phyloP scores from a whole-genome alignment of 1,140 invertebrate species.

The Olivierus martensii region DNA sequence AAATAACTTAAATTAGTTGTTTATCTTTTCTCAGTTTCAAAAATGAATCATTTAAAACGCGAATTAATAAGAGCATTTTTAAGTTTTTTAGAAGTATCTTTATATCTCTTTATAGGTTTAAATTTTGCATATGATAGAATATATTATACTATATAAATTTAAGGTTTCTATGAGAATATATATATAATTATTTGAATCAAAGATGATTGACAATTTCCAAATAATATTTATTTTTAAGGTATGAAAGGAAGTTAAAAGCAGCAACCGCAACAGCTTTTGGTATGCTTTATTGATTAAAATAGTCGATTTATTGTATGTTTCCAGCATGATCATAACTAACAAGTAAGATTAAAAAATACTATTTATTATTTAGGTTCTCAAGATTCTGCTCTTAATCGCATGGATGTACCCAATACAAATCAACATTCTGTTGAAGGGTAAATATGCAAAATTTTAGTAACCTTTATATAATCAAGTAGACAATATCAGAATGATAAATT shows the following conservation, averaged over 20 bases:
- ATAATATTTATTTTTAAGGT: conserved; percentile 32
- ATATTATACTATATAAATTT: too few relatives aligned
- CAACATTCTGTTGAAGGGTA: conserved; percentile 77
- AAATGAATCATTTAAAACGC: too few relatives aligned
- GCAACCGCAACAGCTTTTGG: conserved; percentile 85
- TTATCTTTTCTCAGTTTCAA: too few relatives aligned
- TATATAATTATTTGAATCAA: too few relatives aligned
- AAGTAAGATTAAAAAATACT: neutral
- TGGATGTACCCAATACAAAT: conserved; percentile 83
- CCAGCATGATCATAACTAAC: neutral
- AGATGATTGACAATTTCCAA: too few relatives aligned
- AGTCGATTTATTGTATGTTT: neutral
- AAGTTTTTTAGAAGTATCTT: too few relatives aligned
- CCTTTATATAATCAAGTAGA: neutral
- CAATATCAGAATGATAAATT: neutral
- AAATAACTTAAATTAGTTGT: too few relatives aligned
- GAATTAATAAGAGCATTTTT: too few relatives aligned
- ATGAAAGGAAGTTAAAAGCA: conserved; percentile 74
- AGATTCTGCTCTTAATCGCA: conserved; percentile 52
- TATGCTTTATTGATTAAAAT: conserved; percentile 33
- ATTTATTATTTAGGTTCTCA: conserved; percentile 34
- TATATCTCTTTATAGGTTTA: too few relatives aligned
- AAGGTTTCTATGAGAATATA: too few relatives aligned
- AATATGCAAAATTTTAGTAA: neutral
- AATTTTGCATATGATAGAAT: too few relatives aligned